phyloP scores from a whole-genome alignment of 2,888 invertebrate species.

The Callyntrura guangdongensis region DNA sequence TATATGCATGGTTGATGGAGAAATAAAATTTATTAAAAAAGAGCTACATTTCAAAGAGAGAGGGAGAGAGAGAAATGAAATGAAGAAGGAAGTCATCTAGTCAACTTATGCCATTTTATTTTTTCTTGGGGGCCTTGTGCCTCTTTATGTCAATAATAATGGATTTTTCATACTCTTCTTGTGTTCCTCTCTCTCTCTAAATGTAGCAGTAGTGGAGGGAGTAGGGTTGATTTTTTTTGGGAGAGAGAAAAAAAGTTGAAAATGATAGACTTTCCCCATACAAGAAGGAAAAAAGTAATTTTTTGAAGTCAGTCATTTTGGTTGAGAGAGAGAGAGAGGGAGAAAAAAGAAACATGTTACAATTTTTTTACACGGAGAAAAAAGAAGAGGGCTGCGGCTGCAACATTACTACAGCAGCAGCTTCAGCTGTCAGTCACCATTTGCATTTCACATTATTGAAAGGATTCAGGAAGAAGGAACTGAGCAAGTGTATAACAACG shows the following conservation, averaged over 20 bases:
- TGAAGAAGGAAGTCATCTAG: slow-evolving; percentile 67
- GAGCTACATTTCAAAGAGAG: slow-evolving; percentile 13
- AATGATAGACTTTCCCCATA: slow-evolving; percentile 76
- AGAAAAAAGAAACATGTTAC: slow-evolving; percentile 35
- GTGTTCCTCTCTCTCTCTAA: neutral
- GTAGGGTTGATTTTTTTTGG: slow-evolving; percentile 51
- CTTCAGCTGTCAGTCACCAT: slow-evolving; percentile 78
- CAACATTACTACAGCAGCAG: slow-evolving; percentile 25
- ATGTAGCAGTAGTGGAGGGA: neutral
- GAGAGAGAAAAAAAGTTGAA: slow-evolving; percentile 49
- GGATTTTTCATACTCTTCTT: slow-evolving; percentile 67
- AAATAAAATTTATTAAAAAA: slow-evolving; percentile 56
- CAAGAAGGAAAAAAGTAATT: slow-evolving; percentile 57
- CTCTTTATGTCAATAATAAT: slow-evolving; percentile 76
- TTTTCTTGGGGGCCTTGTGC: slow-evolving; percentile 45
- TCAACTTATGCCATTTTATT: slow-evolving; percentile 62
- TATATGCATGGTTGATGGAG: slow-evolving; percentile 41
- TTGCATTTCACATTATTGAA: slow-evolving; percentile 75
- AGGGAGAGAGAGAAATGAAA: slow-evolving; percentile 53
- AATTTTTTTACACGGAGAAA: slow-evolving; percentile 41
- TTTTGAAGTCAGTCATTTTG: slow-evolving; percentile 68
- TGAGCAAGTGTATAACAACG: slow-evolving; percentile 31
- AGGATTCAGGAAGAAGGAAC: slow-evolving; percentile 58
- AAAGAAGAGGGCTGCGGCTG: slow-evolving; percentile 30
- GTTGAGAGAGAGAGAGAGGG: slow-evolving; percentile 37